These are phyloP conservation scores for Pantherophis vulpinus DNA, from an alignment of 2,797 vertebrate species.

Conservation along the genomic window DNA sequence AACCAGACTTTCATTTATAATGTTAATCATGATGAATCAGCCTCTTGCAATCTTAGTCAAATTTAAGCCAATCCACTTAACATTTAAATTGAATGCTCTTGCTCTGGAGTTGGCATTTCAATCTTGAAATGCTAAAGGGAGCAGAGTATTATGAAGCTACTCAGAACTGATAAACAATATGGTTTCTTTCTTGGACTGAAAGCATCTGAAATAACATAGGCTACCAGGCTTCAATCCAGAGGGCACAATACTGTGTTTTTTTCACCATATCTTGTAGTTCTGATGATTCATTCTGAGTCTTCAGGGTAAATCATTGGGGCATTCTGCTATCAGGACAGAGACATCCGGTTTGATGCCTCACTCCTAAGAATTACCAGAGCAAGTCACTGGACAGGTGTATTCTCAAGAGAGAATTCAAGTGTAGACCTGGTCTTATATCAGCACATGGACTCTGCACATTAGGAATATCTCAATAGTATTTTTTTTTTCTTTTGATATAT, in stretches of 20 bases:
- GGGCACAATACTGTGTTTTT: neutral
- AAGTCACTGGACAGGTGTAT: neutral
- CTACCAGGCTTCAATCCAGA: neutral
- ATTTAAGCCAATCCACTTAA: slow-evolving; percentile 37
- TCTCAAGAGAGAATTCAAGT: neutral
- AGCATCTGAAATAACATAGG: neutral
- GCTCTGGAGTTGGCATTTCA: slow-evolving; percentile 21
- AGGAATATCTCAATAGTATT: neutral
- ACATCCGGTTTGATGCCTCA: neutral
- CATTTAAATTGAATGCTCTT: slow-evolving; percentile 18
- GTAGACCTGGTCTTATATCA: neutral
- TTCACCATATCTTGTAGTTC: neutral
- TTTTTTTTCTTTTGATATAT: neutral
- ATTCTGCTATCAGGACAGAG: neutral
- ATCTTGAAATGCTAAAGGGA: slow-evolving; percentile 29
- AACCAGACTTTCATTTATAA: slow-evolving; percentile 47
- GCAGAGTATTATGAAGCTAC: neutral
- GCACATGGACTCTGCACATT: neutral
- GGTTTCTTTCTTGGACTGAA: neutral
- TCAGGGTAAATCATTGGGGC: neutral
- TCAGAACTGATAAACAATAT: neutral
- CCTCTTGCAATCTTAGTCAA: slow-evolving; percentile 25
- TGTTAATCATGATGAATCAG: slow-evolving; percentile 36
- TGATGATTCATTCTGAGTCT: neutral
- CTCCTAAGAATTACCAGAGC: neutral